phyloP scores from a whole-genome alignment of 2,797 vertebrate species.

The Periophthalmus magnuspinnatus region DNA sequence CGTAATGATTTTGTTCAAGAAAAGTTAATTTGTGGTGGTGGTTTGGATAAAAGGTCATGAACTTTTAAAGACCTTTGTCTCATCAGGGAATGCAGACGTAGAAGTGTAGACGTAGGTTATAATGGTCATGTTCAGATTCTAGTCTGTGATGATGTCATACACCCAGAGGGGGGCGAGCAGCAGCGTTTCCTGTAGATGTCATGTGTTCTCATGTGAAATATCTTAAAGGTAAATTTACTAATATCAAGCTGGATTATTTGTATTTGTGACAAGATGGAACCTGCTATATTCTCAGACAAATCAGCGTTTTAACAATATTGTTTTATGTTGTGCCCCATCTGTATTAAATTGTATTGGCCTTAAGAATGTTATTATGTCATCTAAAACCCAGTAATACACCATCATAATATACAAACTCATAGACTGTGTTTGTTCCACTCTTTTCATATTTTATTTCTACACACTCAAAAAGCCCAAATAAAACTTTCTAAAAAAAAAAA shows the following conservation, averaged over 20 bases:
- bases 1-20: conserved; percentile 1
- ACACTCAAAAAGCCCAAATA: not conserved
- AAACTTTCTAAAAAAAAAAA: not conserved
- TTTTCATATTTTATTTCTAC: not conserved
- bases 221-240: not conserved
- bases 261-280: too few species aligned
- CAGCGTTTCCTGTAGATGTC: not conserved
- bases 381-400: too few species aligned
- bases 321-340: too few species aligned
- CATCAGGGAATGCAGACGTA: not conserved
- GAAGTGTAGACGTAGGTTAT: not conserved
- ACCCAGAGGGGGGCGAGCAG: too few species aligned
- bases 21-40: conserved; percentile 5
- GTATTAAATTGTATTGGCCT: too few species aligned
- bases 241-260: too few species aligned
- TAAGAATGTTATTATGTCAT: too few species aligned
- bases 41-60: conserved; percentile 11
- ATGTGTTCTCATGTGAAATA: not conserved
- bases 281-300: too few species aligned
- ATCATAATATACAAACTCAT: not conserved
- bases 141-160: too few species aligned
- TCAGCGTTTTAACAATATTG: too few species aligned
- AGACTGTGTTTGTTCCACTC: not conserved
- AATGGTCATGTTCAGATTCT: not conserved
- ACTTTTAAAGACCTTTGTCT: conserved; percentile 1